phyloP scores from a whole-genome alignment of 2,888 invertebrate species.

The Linhomoeus sp. region DNA sequence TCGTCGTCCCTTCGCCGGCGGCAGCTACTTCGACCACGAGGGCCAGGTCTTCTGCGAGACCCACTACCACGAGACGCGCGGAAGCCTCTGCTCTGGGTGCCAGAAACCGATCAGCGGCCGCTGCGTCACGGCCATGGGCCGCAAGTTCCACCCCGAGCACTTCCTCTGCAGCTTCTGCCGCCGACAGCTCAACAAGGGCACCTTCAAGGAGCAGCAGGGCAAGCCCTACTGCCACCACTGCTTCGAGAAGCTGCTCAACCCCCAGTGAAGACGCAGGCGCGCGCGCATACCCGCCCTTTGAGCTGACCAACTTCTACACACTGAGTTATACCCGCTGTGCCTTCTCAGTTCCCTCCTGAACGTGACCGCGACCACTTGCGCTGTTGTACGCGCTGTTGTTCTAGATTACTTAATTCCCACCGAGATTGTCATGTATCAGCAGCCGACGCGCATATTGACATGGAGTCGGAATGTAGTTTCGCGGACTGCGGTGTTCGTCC shows the following conservation, averaged over 20 bases:
- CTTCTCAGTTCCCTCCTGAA: too few species aligned
- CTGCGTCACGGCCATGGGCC: slow-evolving; percentile 96
- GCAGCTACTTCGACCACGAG: slow-evolving; percentile 95
- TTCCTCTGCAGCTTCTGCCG: slow-evolving; percentile 98
- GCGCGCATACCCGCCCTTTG: too few species aligned
- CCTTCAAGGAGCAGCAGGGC: slow-evolving; percentile 95
- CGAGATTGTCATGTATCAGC: too few species aligned
- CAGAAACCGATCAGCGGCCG: slow-evolving; percentile 72
- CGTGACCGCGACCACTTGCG: too few species aligned
- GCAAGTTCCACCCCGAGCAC: slow-evolving; percentile 97
- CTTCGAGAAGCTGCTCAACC: slow-evolving; percentile 70
- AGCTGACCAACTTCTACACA: too few species aligned
- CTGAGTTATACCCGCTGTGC: too few species aligned
- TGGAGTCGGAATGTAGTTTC: too few species aligned
- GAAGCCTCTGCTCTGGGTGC: slow-evolving; percentile 90
- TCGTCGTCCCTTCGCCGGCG: slow-evolving; percentile 81
- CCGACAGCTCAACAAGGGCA: slow-evolving; percentile 91
- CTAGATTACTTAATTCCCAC: too few species aligned
- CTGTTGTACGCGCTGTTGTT: too few species aligned
- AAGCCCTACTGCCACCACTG: slow-evolving; percentile 96
- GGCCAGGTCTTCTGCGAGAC: slow-evolving; percentile 95
- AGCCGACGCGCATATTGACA: too few species aligned
- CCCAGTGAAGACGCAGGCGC: too few species aligned
- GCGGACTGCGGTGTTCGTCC: too few species aligned
- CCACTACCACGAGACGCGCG: slow-evolving; percentile 89